Conservation (phyloP, 1,140 invertebrate genomes). For the Drosophila kanapiae region DNA sequence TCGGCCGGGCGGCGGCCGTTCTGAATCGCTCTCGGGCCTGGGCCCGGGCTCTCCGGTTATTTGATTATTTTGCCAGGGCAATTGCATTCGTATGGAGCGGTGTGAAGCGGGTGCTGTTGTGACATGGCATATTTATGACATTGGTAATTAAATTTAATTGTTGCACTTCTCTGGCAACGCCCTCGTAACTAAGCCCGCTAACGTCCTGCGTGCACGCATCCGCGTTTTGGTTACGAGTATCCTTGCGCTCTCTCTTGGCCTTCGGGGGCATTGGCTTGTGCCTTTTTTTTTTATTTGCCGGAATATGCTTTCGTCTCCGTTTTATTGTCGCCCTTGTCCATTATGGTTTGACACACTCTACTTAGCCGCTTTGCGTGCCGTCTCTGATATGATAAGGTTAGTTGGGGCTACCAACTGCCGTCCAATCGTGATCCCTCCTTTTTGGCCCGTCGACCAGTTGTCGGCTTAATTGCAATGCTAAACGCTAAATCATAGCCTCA, state of each 20-base stretch:
- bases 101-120: constrained; percentile 20
- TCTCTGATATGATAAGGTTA: constrained; percentile 73
- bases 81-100: constrained; percentile 23
- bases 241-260: constrained; percentile 14
- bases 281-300: constrained; percentile 15
- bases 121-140: constrained; percentile 81
- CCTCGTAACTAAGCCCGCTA: constrained; percentile 63
- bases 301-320: constrained; percentile 35
- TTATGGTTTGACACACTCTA: constrained; percentile 60
- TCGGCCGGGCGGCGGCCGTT: constrained; percentile 51
- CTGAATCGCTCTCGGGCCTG: constrained; percentile 20
- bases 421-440: not conserved
- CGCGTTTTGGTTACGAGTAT: constrained; percentile 12
- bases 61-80: constrained; percentile 75
- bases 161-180: constrained; percentile 69
- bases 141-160: constrained; percentile 83
- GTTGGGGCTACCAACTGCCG: constrained; percentile 3
- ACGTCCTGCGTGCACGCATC: constrained; percentile 29
- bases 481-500: constrained; percentile 81
- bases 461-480: constrained; percentile 75
- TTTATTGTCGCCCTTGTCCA: constrained; percentile 70
- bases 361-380: constrained; percentile 61
- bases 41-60: constrained; percentile 36
- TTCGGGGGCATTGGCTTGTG: constrained; percentile 39
- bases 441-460: constrained; percentile 23